Percentiles rank a stretch among this genome's conserved stretches.
These are phyloP conservation scores for Zaprionus capensis DNA, from an alignment of 1,140 invertebrate species.

Conservation along the genomic window DNA sequence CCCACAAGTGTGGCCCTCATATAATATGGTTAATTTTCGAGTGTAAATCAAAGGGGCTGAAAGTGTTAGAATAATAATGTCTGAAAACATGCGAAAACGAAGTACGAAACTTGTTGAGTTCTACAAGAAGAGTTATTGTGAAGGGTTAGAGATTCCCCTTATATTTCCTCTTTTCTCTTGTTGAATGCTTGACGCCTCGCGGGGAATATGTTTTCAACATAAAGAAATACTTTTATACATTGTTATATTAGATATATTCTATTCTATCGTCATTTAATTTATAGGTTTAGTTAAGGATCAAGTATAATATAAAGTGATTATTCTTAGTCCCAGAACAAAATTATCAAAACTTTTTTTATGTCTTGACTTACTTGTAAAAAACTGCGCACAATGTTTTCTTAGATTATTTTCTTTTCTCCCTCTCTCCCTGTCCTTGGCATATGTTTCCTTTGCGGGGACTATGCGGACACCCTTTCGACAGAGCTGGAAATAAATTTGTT, in stretches of 20 bases:
- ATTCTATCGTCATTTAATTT: no score
- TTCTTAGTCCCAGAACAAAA: no score
- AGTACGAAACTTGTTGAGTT: constrained; percentile 6
- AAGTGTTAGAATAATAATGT: constrained; percentile 9
- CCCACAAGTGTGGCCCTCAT: constrained; percentile 69
- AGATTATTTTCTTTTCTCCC: background rate
- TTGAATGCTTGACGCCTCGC: no score
- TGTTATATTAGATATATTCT: no score
- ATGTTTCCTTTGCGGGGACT: background rate
- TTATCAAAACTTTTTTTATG: no score
- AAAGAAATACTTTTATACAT: no score
- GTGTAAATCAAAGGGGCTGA: constrained; percentile 17
- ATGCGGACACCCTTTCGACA: background rate
- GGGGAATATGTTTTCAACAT: no score
- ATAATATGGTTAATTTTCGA: constrained; percentile 73
- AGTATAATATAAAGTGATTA: no score
- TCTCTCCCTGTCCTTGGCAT: background rate
- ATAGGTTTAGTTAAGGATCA: no score
- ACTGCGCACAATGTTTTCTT: background rate
- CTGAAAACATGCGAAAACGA: background rate
- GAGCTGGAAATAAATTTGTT: constrained; percentile 70
- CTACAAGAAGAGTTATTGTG: background rate
- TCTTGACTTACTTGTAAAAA: background rate
- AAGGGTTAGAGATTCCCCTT: background rate
- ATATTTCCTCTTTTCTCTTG: no score